Base-by-base conservation (phyloP, 1,140 invertebrate genomes). In the Musca vetustissima region DNA sequence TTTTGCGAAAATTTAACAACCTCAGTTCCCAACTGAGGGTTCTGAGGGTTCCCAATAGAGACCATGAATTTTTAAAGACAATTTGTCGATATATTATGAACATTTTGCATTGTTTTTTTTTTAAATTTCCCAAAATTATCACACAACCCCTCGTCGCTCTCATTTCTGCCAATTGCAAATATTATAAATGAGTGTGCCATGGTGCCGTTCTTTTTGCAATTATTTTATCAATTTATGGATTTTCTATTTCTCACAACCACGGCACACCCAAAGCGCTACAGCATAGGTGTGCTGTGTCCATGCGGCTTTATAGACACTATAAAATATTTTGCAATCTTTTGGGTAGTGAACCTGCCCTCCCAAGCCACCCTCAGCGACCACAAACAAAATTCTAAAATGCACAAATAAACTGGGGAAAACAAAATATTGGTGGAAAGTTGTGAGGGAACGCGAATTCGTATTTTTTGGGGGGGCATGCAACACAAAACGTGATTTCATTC, bases 171-270 rank as follows among this genome's bases (percentile, higher is more conserved):
- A 53, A 53, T 24, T 24, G 52, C 52, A 24, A 22, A 22, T 24
- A 22, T 24, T 21, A 53, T 53, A 53, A 53, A 53, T 24, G 24
- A 53, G 24, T 53, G 52, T 24, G 24, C 19, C 36, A 43, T 43
- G 36, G 6, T 43, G 36, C 36, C 36, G 11, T 13, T 43, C 36
- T 43, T 43, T 53, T 22, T 9, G 65, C 68, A 71, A 71, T 67
- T 67, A 71, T 71, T 66, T 69, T 65, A 59, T 67, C 66, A 69
- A 71, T 71, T 71, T 71, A 71, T 71, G 68, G 70, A 71, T 71
- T 71, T 71, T 69, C 67, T 61, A 69, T 71, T 50, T 50, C 36
- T 15, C 61, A 43, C 52, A 14, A 52, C 47, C 67, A 0, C n/a
- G 17, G 8, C 57, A 14, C 8, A 32, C 67, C 17, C 22, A 55